Conservation (phyloP, 1,140 invertebrate genomes). For the Drosophila bipectinata region DNA sequence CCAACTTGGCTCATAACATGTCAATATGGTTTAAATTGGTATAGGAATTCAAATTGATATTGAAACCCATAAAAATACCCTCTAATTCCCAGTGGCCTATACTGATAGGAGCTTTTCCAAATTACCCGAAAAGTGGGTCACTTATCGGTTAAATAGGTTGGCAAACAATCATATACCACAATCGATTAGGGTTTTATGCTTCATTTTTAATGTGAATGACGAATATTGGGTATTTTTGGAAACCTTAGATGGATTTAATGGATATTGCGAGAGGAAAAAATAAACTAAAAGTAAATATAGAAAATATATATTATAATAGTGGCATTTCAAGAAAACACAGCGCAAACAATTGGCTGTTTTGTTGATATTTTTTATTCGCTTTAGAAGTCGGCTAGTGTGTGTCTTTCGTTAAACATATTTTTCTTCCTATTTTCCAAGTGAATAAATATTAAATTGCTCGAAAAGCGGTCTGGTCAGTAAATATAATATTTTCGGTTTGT, state of each 20-base stretch:
- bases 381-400: not conserved
- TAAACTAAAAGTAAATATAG: not conserved
- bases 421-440: not conserved
- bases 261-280: not conserved
- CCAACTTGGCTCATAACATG: not conserved
- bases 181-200: constrained; percentile 7
- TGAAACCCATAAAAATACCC: not conserved
- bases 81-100: not conserved
- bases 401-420: not conserved
- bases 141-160: constrained; percentile 6
- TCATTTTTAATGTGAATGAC: not conserved
- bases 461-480: not conserved
- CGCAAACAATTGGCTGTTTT: not conserved
- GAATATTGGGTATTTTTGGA: too few relatives aligned
- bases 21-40: constrained; percentile 8
- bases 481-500: constrained; percentile 1
- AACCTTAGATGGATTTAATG: too few relatives aligned
- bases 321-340: not conserved
- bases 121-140: not conserved
- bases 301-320: not conserved
- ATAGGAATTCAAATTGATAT: constrained; percentile 1
- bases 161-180: not conserved
- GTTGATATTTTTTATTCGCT: constrained; percentile 1
- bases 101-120: constrained; percentile 1
- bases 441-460: not conserved